Base-by-base conservation (phyloP, 1,140 invertebrate genomes). In the Drosophila ohnishii region DNA sequence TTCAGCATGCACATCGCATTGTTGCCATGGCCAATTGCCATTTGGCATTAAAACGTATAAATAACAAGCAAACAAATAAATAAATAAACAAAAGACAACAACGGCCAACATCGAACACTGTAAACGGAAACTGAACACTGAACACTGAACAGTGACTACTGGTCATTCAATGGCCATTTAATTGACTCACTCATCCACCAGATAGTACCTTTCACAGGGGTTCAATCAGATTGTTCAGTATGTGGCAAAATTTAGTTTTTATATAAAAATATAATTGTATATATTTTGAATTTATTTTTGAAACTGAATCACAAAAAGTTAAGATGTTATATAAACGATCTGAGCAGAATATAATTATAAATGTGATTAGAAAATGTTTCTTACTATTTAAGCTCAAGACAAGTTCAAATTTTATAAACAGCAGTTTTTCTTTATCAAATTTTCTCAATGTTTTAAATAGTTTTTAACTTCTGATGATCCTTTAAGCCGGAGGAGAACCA, bases 31-130 rank as follows among this genome's bases (percentile, higher is more conserved):
- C 45, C 53, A 69, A 76, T 80, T 87, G 83, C 63, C 37, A 51
- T 70, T 77, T 78, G 82, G 69, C 78, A 86, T 81, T 86, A 75
- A 81, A 70, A 80, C 63, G 70, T 82, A 78, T 86, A 82, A 87
- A 86, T 82, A 87, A 64, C 79, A 87, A 51, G 62, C 50, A 77
- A 77, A 77, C 53, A 77, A 75, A 67, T 56, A 74, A 75, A 74
- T 66, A 53, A 66, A 75, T 48, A 73, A 78, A 65, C 55, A 58
- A 80, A 80, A 62, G 70, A 83, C 76, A 82, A 80, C 77, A 82
- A 80, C 77, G 61, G 40, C 10, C 45, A 37, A 61, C 48, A 60
- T 66, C 51, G 57, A 42, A 48, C 63, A 57, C 28, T 50, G 30
- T 40, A 65, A 62, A 30, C 32, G 45, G 30, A 72, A 65, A 39